Percentiles rank a stretch among this genome's conserved stretches.
phyloP scores from a whole-genome alignment of 92 coral and sea anemone species.

The Galaxea fascicularis region DNA sequence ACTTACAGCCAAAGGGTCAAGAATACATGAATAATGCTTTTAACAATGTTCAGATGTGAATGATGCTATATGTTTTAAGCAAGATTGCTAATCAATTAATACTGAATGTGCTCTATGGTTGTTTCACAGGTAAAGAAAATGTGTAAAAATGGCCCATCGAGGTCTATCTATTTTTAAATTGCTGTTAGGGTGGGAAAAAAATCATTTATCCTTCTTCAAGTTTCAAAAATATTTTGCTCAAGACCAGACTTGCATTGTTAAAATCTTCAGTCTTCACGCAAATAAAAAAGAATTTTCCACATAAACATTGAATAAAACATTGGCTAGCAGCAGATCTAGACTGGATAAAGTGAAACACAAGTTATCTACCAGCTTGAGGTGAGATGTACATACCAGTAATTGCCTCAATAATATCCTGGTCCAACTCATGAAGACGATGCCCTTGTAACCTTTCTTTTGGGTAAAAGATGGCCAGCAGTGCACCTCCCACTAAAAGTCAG shows the following conservation, averaged over 20 bases:
- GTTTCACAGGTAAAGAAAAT: constrained; percentile 1
- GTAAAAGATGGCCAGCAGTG: not conserved
- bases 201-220: not conserved
- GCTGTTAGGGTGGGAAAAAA: not conserved
- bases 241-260: not conserved
- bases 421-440: not conserved
- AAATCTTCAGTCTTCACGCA: not conserved
- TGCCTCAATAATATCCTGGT: constrained; percentile 7
- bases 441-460: not conserved
- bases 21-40: not conserved
- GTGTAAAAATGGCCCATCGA: not conserved
- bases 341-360: not conserved
- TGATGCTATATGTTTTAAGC: not conserved
- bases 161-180: not conserved
- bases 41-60: not conserved
- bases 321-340: not conserved
- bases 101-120: not conserved
- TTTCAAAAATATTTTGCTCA: not conserved
- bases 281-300: not conserved
- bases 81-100: not conserved
- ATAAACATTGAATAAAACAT: not conserved
- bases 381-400: constrained; percentile 2
- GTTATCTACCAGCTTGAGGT: not conserved
- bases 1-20: constrained; percentile 2
- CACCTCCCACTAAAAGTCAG: constrained; percentile 46